Base-by-base conservation (phyloP, 1,140 invertebrate genomes). In the Drosophila quadrilineata region DNA sequence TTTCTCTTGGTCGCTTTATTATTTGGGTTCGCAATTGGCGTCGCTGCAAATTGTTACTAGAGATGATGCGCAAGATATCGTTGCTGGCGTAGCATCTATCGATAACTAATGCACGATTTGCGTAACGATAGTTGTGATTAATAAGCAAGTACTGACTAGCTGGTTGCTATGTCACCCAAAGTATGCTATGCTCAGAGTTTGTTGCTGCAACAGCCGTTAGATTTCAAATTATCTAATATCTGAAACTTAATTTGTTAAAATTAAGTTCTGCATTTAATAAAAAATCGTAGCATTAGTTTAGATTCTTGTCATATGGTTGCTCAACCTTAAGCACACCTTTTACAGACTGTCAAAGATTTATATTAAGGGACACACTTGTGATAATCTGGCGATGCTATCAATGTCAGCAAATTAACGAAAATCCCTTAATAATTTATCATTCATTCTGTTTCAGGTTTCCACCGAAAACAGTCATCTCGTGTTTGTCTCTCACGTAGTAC, bases 381-480 rank as follows among this genome's bases (percentile, higher is more conserved):
- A 57, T 86, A 87, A 87, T 87, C 82, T 82, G 70, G 58, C 24
- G 52, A 43, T 57, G 75, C 73, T 62, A 82, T 87, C 66, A 87
- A 65, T 82, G 82, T 87, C 82, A 87, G 64, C 82, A 87, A 87
- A 87, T 87, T 82, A 87, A 87, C 76, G 65, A 70, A 74, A 75
- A 71, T 80, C 79, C 58, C 53, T 69, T 52, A 71, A 87, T 87
- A 77, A 87, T 87, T 87, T 87, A 87, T 87, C 84, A 87, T 87
- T 82, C 63, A 56, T 49, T 63, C 58, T 74, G 48, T 45, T 70
- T 59, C 46, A 56, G 48, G 62, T 71, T 66, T 60, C 59, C 56
- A 24, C 54, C 50, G 49, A 59, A 10, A 4, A 21, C 8, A 50
- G 12, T 21, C 9, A 36, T 24, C 31, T n/a, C 19, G 35, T 24